Evolutionary conservation across 2,797 vertebrate genomes (phyloP), one percentile per base, ranked within the genome.

Genomic region (Geotrypetes seraphini): DNA sequence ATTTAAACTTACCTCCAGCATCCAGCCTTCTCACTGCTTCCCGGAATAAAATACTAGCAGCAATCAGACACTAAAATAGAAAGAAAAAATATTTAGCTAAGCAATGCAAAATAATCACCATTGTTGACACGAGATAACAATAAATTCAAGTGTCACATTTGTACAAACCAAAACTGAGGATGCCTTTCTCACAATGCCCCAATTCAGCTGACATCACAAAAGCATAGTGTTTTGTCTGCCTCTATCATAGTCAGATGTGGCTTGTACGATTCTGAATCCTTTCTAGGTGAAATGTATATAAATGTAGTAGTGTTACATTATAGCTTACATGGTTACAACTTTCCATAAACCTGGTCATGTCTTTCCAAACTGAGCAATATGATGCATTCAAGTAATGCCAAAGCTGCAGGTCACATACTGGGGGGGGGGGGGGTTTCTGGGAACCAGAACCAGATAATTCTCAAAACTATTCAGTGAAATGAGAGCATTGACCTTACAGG

Each of bases 1-100:
- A n/a, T 8, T 23, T 12, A 27, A 10, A 38, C 72, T 78, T 70
- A 83, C 79, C 69, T 78, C 67, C 68, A 22, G 69, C 75, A 81
- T 83, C 69, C 78, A 79, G 50, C 53, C 43, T 56, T 52, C 60
- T 66, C 45, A 60, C 50, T 48, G 54, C 55, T 45, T 72, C 67
- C 51, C 18, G 60, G 51, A 37, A 65, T 40, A 60, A 69, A 41
- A 10, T 53, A 16, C 57, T 75, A 58, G 62, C 52, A 53, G 67
- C 42, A 50, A 53, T 33, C 47, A 69, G 69, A 40, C 34, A 34
- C 76, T 80, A 39, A 17, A 33, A 63, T 32, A 16, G 49, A 39
- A 60, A 43, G 19, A n/a, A n/a, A 61, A 32, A 54, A 39, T 2
- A 8, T 54, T 69, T 43, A 72, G 39, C 24, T 32, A 33, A 57